Percentiles rank a stretch among this genome's conserved stretches.
Evolutionary conservation across 1,140 invertebrate genomes (phyloP).

Genomic region (Mizuhopecten yessoensis): DNA sequence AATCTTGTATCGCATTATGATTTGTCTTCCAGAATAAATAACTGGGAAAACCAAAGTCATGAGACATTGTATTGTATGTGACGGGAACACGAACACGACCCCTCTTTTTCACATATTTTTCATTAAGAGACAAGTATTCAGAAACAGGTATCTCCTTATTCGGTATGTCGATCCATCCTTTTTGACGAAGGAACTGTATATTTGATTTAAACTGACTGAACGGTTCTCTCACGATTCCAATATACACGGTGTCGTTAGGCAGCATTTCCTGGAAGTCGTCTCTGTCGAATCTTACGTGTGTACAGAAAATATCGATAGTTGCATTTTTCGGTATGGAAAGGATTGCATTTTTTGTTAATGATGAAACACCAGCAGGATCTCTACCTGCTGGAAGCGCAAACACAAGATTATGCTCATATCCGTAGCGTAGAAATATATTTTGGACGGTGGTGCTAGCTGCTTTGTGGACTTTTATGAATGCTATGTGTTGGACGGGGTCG

Average conservation of each 20-base stretch:
- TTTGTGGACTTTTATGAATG: constrained; percentile 78
- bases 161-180: constrained; percentile 65
- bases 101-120: constrained; percentile 41
- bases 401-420: constrained; percentile 62
- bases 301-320: constrained; percentile 72
- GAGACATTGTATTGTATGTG: constrained; percentile 73
- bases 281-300: constrained; percentile 73
- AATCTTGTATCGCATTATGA: constrained; percentile 41
- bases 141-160: constrained; percentile 62
- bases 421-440: constrained; percentile 74
- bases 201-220: constrained; percentile 74
- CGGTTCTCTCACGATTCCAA: constrained; percentile 74
- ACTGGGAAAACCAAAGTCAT: constrained; percentile 71
- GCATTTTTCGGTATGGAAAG: constrained; percentile 44
- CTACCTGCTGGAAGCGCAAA: constrained; percentile 69
- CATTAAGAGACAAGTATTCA: constrained; percentile 63
- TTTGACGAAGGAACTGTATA: constrained; percentile 60
- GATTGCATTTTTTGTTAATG: constrained; percentile 49
- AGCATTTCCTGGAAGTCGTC: constrained; percentile 61
- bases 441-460: constrained; percentile 74
- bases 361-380: constrained; percentile 57
- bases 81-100: constrained; percentile 50
- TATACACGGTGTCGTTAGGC: constrained; percentile 69
- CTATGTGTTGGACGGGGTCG: constrained; percentile 63
- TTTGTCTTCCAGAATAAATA: constrained; percentile 45